Evolutionary conservation across 2,888 invertebrate species (phyloP).

Genomic region (Endotricha flammealis): DNA sequence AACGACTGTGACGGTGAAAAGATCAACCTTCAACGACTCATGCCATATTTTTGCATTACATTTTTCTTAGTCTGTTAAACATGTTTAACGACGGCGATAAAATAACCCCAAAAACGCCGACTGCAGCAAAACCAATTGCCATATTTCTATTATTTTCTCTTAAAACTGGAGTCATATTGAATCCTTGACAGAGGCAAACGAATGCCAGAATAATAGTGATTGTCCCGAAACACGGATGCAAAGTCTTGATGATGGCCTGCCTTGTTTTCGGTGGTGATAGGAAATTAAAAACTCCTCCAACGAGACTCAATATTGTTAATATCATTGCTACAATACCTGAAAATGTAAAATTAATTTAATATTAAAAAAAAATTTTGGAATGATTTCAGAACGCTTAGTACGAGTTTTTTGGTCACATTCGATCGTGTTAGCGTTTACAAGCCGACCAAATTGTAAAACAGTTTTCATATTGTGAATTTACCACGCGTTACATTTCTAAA

Average conservation of each 20-base stretch:
- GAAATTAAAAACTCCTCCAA: conserved; percentile 41
- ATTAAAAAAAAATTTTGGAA: not conserved
- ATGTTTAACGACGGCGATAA: conserved; percentile 24
- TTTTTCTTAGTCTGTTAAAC: conserved; percentile 16
- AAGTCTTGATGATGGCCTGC: conserved; percentile 22
- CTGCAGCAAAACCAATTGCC: conserved; percentile 31
- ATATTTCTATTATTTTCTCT: conserved; percentile 30
- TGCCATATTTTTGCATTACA: too few species aligned
- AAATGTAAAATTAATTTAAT: conserved; percentile 15
- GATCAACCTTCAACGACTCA: too few species aligned
- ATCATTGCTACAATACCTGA: conserved; percentile 48
- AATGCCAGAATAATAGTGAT: conserved; percentile 40
- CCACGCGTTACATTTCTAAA: too few species aligned
- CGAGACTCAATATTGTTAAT: conserved; percentile 37
- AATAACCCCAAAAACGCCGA: conserved; percentile 38
- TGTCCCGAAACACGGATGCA: conserved; percentile 33
- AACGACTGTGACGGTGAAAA: too few species aligned
- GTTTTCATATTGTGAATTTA: too few species aligned
- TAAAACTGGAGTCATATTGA: conserved; percentile 22
- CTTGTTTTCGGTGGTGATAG: conserved; percentile 20
- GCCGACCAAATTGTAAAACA: too few species aligned
- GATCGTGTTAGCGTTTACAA: too few species aligned
- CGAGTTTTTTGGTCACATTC: too few species aligned
- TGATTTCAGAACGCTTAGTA: too few species aligned
- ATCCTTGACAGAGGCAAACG: conserved; percentile 33